phyloP scores from a whole-genome alignment of 2,113 vertebrate genomes.

The Leptobrachium leishanense region DNA sequence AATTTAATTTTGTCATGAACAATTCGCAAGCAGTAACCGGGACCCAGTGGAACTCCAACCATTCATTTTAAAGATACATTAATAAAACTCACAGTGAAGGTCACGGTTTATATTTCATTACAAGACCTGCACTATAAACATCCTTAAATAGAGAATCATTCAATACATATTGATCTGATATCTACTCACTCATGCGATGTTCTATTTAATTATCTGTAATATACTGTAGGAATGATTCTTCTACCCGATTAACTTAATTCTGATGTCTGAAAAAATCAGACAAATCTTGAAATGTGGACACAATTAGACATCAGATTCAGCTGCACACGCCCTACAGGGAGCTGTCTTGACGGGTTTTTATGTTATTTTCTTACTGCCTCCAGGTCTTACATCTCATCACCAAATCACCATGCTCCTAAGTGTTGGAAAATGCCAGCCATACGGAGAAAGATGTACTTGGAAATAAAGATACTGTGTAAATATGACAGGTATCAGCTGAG shows the following conservation, averaged over 20 bases:
- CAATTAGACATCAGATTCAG: slow-evolving; percentile 56
- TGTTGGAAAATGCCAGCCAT: slow-evolving; percentile 60
- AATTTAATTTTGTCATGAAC: too few species aligned
- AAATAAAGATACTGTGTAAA: slow-evolving; percentile 27
- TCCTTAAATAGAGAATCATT: slow-evolving; percentile 14
- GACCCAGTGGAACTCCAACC: too few species aligned
- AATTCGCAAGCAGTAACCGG: too few species aligned
- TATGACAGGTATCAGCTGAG: slow-evolving; percentile 40
- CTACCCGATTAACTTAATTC: slow-evolving; percentile 65
- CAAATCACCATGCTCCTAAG: slow-evolving; percentile 58
- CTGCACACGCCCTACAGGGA: slow-evolving; percentile 57
- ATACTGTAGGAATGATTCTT: slow-evolving; percentile 58
- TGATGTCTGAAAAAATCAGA: slow-evolving; percentile 64
- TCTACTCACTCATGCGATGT: slow-evolving; percentile 8
- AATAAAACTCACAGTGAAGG: too few species aligned
- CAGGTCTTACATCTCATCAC: slow-evolving; percentile 52
- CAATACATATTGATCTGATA: slow-evolving; percentile 19
- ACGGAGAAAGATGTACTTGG: slow-evolving; percentile 28
- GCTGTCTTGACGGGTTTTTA: slow-evolving; percentile 60
- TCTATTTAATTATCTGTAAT: slow-evolving; percentile 34
- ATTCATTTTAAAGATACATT: too few species aligned
- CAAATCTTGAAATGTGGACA: slow-evolving; percentile 60
- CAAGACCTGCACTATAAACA: not conserved
- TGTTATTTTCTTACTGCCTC: slow-evolving; percentile 53
- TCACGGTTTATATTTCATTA: not conserved